Evolutionary conservation across 2,113 vertebrate genomes (phyloP), one percentile per base, ranked within the genome.

Genomic region (Gadus chalcogrammus): DNA sequence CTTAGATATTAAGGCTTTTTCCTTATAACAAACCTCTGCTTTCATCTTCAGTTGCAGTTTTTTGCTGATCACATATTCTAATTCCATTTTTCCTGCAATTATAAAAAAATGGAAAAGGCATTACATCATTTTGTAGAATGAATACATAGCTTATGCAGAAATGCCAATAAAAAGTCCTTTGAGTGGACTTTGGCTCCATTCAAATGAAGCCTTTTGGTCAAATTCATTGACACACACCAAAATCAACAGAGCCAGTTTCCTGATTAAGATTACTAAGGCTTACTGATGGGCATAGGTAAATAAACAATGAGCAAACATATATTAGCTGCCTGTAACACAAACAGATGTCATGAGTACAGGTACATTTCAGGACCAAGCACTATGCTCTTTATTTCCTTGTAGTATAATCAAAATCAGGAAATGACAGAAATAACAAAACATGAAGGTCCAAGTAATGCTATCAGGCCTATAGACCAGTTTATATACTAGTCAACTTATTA

Each of bases 31-130:
- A 68, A 93, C 92, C 87, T 93, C 91, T 27, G 88, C 91, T 82
- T 87, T 92, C 63, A 77, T 87, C 79, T 90, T 91, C 22, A 93
- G 88, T 8, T 90, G 88, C 0, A 91, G 78, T 69, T 91, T 93
- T 82, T 83, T 85, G 74, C 84, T 88, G 72, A 91, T 88, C 48
- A 90, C 74, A 0, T 83, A 77, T 27, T 91, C 90, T 74, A 88
- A 82, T 78, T 91, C 91, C 71, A 91, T 76, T 72, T 70, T 88
- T 61, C 91, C 92, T 93, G 70, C 75, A 84, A 87, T 61, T 48
- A 52, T 1, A 8, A 81, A 83, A 83, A n/a, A 79, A 61, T 1
- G 55, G 22, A 79, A 4, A 67, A 35, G 4, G 65, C 4, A 63
- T 13, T 27, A 48, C 13, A 1, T 16, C 55, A 58, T 17, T 17